A percentile compares a stretch with the other conserved stretches of the same genome.
These are phyloP conservation scores for Metallyticus violacea DNA, from an alignment of 2,888 invertebrate species.

Conservation along the genomic window DNA sequence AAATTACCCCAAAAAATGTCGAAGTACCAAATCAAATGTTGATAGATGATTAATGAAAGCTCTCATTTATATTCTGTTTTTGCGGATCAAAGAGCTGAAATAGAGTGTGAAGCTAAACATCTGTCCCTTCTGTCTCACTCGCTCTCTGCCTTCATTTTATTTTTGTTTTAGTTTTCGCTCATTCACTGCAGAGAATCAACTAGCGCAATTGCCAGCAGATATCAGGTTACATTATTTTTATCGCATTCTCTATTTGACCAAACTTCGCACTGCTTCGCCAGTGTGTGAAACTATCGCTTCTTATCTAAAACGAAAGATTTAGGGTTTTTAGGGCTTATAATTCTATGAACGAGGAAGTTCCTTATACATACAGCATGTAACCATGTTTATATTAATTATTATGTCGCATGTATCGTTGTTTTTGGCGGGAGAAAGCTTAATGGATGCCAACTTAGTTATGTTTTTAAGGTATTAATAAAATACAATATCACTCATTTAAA, in stretches of 20 bases:
- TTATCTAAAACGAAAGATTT: no score
- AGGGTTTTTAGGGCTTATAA: background rate
- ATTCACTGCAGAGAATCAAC: no score
- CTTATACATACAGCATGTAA: no score
- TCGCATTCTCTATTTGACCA: background rate
- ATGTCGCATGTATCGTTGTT: no score
- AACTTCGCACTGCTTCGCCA: background rate
- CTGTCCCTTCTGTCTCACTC: background rate
- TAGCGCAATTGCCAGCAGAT: background rate
- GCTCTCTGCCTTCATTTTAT: background rate
- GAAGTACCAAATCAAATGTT: background rate
- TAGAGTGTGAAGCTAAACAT: background rate
- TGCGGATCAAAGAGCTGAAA: background rate
- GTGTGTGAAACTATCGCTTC: background rate
- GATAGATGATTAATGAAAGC: background rate
- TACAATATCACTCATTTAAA: no score
- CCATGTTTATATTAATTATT: no score
- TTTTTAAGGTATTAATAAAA: no score
- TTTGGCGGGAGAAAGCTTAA: no score
- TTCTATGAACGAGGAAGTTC: no score
- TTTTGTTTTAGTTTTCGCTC: background rate
- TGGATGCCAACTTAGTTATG: no score
- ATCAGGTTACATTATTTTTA: background rate
- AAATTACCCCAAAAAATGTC: background rate
- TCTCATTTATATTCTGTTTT: background rate